Conservation (phyloP, 2,888 invertebrate genomes). For the Sinopyrophorus schimmeli region DNA sequence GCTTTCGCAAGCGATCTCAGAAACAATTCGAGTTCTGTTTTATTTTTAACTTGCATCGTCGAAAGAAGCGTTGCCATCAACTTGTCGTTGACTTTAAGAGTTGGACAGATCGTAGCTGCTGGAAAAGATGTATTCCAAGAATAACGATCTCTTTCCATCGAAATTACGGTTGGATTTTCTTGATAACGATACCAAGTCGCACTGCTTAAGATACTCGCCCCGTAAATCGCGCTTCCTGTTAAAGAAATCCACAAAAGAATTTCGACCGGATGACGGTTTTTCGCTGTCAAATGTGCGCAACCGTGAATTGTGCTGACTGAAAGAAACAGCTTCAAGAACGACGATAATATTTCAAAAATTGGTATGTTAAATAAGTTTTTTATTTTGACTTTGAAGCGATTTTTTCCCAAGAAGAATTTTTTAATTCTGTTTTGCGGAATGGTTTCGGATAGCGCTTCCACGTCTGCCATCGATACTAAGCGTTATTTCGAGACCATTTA, state of each 20-base stretch:
- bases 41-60: constrained; percentile 51
- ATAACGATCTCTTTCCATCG: constrained; percentile 73
- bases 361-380: constrained; percentile 6
- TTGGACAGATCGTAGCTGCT: constrained; percentile 68
- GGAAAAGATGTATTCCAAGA: constrained; percentile 75
- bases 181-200: constrained; percentile 68
- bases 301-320: constrained; percentile 49
- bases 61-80: constrained; percentile 60
- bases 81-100: constrained; percentile 59
- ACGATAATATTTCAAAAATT: constrained; percentile 16
- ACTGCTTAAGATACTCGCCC: constrained; percentile 53
- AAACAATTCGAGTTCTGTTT: constrained; percentile 60
- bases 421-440: neutral
- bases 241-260: constrained; percentile 45
- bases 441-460: too few species aligned
- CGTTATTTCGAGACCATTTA: too few species aligned
- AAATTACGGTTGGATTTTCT: constrained; percentile 72
- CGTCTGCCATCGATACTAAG: too few species aligned
- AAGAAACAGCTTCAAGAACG: constrained; percentile 37
- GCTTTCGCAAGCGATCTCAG: constrained; percentile 61
- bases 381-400: too few species aligned
- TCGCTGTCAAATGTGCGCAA: constrained; percentile 43
- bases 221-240: constrained; percentile 43
- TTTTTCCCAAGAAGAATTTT: too few species aligned
- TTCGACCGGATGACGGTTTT: constrained; percentile 43